Evolutionary conservation across 2,888 invertebrate species (phyloP).

Genomic region (Ennomos quercinarius): DNA sequence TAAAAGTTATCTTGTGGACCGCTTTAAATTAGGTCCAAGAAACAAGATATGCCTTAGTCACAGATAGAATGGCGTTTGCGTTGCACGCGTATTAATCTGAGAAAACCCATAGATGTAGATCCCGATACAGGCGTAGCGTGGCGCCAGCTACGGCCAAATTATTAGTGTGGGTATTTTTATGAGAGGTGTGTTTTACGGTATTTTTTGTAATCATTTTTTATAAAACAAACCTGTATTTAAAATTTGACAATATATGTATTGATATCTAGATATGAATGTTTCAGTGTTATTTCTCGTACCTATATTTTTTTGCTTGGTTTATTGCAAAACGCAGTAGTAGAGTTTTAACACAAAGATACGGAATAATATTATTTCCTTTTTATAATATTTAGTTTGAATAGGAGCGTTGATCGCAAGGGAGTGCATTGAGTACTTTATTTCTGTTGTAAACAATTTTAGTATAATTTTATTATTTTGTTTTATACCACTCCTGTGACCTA

Average conservation of each 20-base stretch:
- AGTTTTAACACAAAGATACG: background rate
- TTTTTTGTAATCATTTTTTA: conserved; percentile 4
- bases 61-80: no score
- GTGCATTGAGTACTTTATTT: conserved; percentile 37
- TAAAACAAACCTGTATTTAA: conserved; percentile 1
- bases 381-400: conserved; percentile 1
- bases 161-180: conserved; percentile 6
- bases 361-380: background rate
- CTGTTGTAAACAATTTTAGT: conserved; percentile 65
- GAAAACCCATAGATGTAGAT: background rate
- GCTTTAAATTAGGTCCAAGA: no score
- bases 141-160: no score
- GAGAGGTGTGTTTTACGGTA: conserved; percentile 8
- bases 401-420: background rate
- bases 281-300: conserved; percentile 26
- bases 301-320: conserved; percentile 20
- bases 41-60: no score
- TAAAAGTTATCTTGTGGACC: background rate
- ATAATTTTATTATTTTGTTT: conserved; percentile 61
- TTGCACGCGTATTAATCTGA: background rate
- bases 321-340: conserved; percentile 18
- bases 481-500: conserved; percentile 49
- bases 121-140: background rate
- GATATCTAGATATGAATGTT: conserved; percentile 6
- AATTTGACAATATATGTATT: conserved; percentile 23